These are phyloP conservation scores for Chaenogobius annularis DNA, from an alignment of 2,113 vertebrate genomes.

Conservation along the genomic window DNA sequence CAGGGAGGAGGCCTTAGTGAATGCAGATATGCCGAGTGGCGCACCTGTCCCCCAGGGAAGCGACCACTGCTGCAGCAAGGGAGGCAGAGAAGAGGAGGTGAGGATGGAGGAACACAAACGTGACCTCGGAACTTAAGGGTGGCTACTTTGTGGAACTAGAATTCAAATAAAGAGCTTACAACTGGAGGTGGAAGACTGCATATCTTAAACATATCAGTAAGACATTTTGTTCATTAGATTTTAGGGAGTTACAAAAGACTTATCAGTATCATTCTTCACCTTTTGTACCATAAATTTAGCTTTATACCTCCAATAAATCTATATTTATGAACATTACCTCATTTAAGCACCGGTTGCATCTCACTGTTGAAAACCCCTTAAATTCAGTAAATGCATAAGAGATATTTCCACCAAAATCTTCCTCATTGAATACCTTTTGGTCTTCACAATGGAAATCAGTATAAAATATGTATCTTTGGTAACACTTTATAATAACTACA, in stretches of 20 bases:
- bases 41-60: slow-evolving; percentile 54
- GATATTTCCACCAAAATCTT: no score
- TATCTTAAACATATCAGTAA: background rate
- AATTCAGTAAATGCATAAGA: no score
- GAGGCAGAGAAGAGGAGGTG: slow-evolving; percentile 23
- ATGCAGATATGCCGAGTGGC: background rate
- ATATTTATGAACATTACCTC: no score
- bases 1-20: slow-evolving; percentile 22
- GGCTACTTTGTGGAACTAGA: background rate
- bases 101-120: slow-evolving; percentile 31
- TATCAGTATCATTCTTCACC: no score
- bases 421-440: background rate
- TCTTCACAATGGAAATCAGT: no score
- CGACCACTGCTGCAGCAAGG: slow-evolving; percentile 21
- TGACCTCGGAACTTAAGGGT: slow-evolving; percentile 39
- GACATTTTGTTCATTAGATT: no score
- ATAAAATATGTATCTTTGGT: no score
- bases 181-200: slow-evolving; percentile 1
- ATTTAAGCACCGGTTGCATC: background rate
- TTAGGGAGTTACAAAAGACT: no score
- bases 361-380: no score
- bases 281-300: no score
- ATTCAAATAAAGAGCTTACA: background rate
- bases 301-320: no score
- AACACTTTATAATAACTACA: no score